phyloP scores from a whole-genome alignment of 2,888 invertebrate species.

The Coleophora flavipennella region DNA sequence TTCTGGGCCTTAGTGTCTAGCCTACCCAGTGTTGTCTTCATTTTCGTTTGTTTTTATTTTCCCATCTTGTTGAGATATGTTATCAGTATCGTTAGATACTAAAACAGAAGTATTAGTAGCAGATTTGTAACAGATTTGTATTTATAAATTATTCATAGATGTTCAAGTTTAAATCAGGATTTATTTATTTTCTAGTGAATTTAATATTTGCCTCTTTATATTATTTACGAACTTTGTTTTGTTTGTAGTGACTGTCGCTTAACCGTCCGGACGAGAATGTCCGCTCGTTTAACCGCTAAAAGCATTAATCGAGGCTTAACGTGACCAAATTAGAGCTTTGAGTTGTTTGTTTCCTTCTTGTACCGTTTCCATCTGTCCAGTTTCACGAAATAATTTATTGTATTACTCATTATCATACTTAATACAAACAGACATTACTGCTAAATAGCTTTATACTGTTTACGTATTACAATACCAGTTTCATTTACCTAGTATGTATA shows the following conservation, averaged over 20 bases:
- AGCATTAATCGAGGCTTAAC: slow-evolving; percentile 62
- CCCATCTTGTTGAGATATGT: slow-evolving; percentile 20
- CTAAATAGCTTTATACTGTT: slow-evolving; percentile 33
- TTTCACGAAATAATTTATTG: slow-evolving; percentile 42
- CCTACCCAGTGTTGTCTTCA: slow-evolving; percentile 52
- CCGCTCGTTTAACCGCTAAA: slow-evolving; percentile 47
- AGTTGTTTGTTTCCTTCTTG: slow-evolving; percentile 55
- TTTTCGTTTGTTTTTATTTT: slow-evolving; percentile 24
- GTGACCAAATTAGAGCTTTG: slow-evolving; percentile 68
- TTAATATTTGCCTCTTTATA: slow-evolving; percentile 4
- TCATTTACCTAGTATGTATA: slow-evolving; percentile 23
- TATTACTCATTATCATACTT: no score
- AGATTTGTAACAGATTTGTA: no score
- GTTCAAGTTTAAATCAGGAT: no score
- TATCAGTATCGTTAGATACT: slow-evolving; percentile 11
- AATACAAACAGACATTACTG: slow-evolving; percentile 26
- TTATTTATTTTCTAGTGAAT: background rate
- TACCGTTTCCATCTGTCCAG: slow-evolving; percentile 57
- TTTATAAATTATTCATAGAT: no score
- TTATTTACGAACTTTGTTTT: slow-evolving; percentile 3
- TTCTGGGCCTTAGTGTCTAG: slow-evolving; percentile 23
- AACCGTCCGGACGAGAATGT: slow-evolving; percentile 30
- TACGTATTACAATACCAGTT: slow-evolving; percentile 24
- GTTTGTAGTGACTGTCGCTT: slow-evolving; percentile 36
- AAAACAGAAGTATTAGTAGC: background rate